Conservation (phyloP, 2,113 vertebrate species). For the Empidonax traillii region DNA sequence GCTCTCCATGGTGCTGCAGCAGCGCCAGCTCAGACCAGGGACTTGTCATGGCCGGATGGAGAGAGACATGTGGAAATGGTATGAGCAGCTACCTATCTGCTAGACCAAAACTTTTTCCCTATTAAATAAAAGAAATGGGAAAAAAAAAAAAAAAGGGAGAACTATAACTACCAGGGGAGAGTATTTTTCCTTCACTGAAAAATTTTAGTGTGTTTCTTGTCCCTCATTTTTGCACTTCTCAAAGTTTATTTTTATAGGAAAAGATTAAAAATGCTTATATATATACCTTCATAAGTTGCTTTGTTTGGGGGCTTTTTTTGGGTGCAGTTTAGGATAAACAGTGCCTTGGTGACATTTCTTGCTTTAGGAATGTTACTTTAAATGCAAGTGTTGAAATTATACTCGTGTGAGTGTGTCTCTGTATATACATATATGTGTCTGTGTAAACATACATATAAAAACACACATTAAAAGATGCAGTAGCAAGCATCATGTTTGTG, state of each 20-base stretch:
- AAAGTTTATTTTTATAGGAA: not conserved
- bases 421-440: not conserved
- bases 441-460: not conserved
- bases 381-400: not conserved
- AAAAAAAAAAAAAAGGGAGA: not conserved
- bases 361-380: not conserved
- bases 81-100: not conserved
- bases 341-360: not conserved
- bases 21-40: accelerated
- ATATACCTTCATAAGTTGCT: not conserved
- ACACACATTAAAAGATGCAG: not conserved
- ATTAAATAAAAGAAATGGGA: not conserved
- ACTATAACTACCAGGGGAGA: not conserved
- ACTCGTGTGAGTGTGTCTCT: not conserved
- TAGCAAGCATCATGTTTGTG: not conserved
- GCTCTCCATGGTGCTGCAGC: slow-evolving; percentile 21
- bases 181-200: not conserved
- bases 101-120: not conserved
- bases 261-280: not conserved
- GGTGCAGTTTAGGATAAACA: not conserved
- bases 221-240: not conserved
- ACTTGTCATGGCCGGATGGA: accelerated
- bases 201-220: not conserved
- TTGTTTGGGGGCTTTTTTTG: not conserved
- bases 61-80: accelerated